Conservation (phyloP, 2,113 vertebrate species). For the Cynocephalus volans region DNA sequence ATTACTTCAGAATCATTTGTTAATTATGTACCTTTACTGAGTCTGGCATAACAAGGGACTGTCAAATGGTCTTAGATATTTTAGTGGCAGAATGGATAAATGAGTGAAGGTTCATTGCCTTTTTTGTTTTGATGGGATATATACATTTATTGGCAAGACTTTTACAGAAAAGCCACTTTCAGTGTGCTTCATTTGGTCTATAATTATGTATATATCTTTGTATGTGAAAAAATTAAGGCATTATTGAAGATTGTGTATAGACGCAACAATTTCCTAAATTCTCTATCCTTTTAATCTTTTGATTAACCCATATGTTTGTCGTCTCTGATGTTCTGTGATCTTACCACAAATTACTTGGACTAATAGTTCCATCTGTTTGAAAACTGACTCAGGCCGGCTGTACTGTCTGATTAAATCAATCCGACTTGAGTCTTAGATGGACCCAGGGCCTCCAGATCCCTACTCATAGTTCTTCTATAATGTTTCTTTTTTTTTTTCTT, state of each 20-base stretch:
- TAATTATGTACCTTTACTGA: not conserved
- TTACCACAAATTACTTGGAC: constrained; percentile 16
- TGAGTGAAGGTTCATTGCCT: not conserved
- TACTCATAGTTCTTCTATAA: not conserved
- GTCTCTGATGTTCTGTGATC: not conserved
- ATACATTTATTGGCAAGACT: not conserved
- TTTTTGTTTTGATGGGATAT: not conserved
- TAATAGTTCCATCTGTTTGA: not conserved
- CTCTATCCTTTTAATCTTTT: not conserved
- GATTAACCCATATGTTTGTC: not conserved
- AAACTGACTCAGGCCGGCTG: not conserved
- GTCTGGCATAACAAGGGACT: not conserved
- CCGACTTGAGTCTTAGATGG: not conserved
- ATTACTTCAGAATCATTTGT: not conserved
- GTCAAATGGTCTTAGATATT: not conserved
- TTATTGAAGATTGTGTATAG: not conserved
- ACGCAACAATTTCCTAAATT: not conserved
- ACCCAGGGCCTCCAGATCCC: not conserved
- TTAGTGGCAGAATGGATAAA: not conserved
- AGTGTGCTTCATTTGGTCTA: not conserved
- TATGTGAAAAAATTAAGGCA: not conserved
- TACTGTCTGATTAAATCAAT: not conserved
- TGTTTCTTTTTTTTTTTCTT: not conserved
- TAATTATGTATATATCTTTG: not conserved
- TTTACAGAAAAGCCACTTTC: not conserved